phyloP scores from a whole-genome alignment of 92 coral and sea anemone genomes.

The Desmophyllum pertusum region DNA sequence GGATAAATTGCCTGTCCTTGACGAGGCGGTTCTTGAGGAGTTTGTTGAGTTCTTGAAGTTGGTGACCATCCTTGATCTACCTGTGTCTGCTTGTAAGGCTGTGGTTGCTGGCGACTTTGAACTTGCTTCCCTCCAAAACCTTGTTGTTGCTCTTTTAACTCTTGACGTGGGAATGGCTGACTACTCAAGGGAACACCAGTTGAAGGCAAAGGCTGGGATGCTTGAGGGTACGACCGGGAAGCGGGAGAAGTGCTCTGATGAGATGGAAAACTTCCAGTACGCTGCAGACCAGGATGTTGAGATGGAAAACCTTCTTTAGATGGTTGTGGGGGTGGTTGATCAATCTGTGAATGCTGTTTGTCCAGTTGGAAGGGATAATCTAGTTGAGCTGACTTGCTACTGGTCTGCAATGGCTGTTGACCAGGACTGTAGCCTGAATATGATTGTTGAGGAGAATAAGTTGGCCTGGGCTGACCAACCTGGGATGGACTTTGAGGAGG shows the following conservation, averaged over 20 bases:
- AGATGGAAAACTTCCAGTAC: conserved; percentile 1
- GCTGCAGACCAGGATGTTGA: conserved; percentile 4
- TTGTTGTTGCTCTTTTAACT: conserved; percentile 7
- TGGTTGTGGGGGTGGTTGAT: conserved; percentile 10
- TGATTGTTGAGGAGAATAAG: conserved; percentile 4
- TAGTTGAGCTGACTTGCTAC: conserved; percentile 8
- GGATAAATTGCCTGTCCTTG: conserved; percentile 13
- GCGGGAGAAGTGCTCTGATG: conserved; percentile 6
- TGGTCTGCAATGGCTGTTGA: conserved; percentile 31
- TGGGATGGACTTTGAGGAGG: conserved; percentile 21
- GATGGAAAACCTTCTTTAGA: conserved; percentile 14
- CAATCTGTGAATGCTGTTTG: conserved; percentile 19
- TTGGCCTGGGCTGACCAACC: conserved; percentile 16
- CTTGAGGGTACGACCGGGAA: conserved; percentile 20
- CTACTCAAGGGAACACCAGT: background rate
- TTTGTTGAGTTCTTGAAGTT: conserved; percentile 18
- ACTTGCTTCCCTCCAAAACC: conserved; percentile 13
- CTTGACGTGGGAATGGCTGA: conserved; percentile 15
- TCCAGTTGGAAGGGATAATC: conserved; percentile 15
- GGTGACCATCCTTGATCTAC: conserved; percentile 26
- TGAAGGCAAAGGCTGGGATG: conserved; percentile 29
- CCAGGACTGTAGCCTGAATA: conserved; percentile 12
- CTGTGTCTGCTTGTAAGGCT: conserved; percentile 15
- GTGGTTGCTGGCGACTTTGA: background rate
- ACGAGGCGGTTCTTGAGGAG: conserved; percentile 9